These are phyloP conservation scores for Drosophila baimaii DNA, from an alignment of 1,140 invertebrate species.

Conservation along the genomic window DNA sequence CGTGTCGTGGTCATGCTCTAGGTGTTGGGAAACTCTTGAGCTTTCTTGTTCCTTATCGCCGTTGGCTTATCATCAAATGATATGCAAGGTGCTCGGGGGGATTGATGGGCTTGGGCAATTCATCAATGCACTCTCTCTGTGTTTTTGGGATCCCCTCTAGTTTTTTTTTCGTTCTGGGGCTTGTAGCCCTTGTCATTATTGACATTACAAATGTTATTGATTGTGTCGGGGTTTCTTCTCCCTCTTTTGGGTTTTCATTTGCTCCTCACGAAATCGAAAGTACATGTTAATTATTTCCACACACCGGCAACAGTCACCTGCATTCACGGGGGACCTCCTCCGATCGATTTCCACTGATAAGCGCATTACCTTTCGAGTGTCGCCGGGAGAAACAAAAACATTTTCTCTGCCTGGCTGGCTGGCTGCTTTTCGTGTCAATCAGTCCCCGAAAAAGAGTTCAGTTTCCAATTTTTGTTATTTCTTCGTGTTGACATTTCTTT, in stretches of 20 bases:
- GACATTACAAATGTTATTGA: conserved; percentile 82
- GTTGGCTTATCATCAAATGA: conserved; percentile 41
- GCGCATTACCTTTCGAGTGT: conserved; percentile 74
- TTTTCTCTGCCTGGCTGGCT: conserved; percentile 35
- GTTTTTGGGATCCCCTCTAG: conserved; percentile 29
- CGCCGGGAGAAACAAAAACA: conserved; percentile 45
- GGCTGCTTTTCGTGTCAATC: conserved; percentile 66
- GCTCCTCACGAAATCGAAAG: conserved; percentile 71
- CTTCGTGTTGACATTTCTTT: conserved; percentile 70
- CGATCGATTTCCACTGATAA: conserved; percentile 77
- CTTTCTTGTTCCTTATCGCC: conserved; percentile 44
- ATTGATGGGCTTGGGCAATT: conserved; percentile 57
- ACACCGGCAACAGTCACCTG: conserved; percentile 77
- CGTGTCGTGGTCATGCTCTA: conserved; percentile 41
- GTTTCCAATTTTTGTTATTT: conserved; percentile 17
- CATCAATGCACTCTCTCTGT: conserved; percentile 67
- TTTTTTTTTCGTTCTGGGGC: background rate
- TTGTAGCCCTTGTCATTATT: conserved; percentile 72
- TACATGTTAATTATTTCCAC: conserved; percentile 82
- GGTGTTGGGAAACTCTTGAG: conserved; percentile 45
- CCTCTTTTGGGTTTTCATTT: conserved; percentile 34
- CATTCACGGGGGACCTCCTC: conserved; percentile 56
- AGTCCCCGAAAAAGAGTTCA: conserved; percentile 50
- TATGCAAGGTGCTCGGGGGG: conserved; percentile 66
- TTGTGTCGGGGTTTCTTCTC: conserved; percentile 57